Percentiles rank a stretch among this genome's conserved stretches.
These are phyloP conservation scores for Caenorhabditis plicata DNA, from an alignment of 2,888 invertebrate species.

Conservation along the genomic window DNA sequence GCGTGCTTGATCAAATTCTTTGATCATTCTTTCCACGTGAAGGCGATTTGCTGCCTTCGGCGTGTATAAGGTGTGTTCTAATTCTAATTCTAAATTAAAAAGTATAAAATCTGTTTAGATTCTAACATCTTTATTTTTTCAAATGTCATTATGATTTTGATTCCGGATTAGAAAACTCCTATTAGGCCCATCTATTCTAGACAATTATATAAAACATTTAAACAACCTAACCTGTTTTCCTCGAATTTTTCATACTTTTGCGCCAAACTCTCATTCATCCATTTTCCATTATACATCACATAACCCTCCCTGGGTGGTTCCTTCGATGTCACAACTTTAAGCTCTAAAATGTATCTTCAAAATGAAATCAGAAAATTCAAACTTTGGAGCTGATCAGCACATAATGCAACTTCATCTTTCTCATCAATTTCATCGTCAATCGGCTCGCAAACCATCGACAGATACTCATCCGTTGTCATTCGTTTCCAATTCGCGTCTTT, in stretches of 20 bases:
- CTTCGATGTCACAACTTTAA: not conserved
- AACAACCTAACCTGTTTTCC: constrained; percentile 19
- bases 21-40: too few relatives aligned
- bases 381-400: not conserved
- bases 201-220: too few relatives aligned
- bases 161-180: too few relatives aligned
- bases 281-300: constrained; percentile 19
- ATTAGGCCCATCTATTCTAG: too few relatives aligned
- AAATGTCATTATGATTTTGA: too few relatives aligned
- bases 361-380: not conserved
- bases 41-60: too few relatives aligned
- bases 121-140: too few relatives aligned
- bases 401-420: constrained; percentile 3
- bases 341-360: not conserved
- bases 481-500: constrained; percentile 14
- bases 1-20: too few relatives aligned
- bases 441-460: constrained; percentile 22
- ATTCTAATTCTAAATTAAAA: too few relatives aligned
- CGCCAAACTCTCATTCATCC: constrained; percentile 13
- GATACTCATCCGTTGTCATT: constrained; percentile 30
- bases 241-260: constrained; percentile 21
- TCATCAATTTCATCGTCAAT: constrained; percentile 19
- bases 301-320: constrained; percentile 9
- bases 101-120: too few relatives aligned
- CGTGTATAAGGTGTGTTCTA: too few relatives aligned